Percentiles rank a stretch among this genome's conserved stretches.
These are phyloP conservation scores for Drosophila formosana DNA, from an alignment of 2,888 invertebrate genomes.

Conservation along the genomic window DNA sequence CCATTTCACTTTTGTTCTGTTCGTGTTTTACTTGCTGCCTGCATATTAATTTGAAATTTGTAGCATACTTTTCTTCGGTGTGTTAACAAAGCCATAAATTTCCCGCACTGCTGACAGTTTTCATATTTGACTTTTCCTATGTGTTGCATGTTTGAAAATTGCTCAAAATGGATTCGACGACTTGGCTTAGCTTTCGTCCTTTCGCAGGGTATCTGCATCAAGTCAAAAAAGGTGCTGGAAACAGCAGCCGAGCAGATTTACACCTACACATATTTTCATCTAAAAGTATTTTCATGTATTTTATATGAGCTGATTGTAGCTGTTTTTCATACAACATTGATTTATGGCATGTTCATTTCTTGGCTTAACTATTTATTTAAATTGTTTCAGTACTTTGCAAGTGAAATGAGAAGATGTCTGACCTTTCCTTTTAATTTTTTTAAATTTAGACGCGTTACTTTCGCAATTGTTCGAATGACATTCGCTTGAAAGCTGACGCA, in stretches of 20 bases:
- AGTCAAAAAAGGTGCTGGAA: too few relatives aligned
- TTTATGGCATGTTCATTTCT: constrained; percentile 40
- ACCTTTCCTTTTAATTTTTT: not conserved
- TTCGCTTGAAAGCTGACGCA: not conserved
- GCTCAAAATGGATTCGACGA: constrained; percentile 36
- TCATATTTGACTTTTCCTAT: constrained; percentile 79
- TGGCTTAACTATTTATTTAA: constrained; percentile 10
- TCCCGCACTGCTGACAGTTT: constrained; percentile 72
- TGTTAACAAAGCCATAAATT: constrained; percentile 79
- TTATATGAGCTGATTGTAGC: constrained; percentile 15
- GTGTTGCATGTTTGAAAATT: constrained; percentile 58
- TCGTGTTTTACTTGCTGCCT: constrained; percentile 32
- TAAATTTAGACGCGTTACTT: not conserved
- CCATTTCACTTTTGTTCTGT: constrained; percentile 53
- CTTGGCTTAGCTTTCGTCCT: not conserved
- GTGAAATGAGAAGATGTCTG: not conserved
- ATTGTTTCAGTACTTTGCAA: not conserved
- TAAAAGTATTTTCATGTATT: constrained; percentile 38
- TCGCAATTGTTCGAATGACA: not conserved
- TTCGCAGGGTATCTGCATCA: constrained; percentile 1
- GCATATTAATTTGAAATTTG: constrained; percentile 79
- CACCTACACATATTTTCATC: constrained; percentile 25
- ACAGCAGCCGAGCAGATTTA: constrained; percentile 14
- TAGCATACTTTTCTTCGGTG: constrained; percentile 69
- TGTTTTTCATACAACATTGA: constrained; percentile 37